phyloP scores from a whole-genome alignment of 2,888 invertebrate genomes.

The Aquatica leii region DNA sequence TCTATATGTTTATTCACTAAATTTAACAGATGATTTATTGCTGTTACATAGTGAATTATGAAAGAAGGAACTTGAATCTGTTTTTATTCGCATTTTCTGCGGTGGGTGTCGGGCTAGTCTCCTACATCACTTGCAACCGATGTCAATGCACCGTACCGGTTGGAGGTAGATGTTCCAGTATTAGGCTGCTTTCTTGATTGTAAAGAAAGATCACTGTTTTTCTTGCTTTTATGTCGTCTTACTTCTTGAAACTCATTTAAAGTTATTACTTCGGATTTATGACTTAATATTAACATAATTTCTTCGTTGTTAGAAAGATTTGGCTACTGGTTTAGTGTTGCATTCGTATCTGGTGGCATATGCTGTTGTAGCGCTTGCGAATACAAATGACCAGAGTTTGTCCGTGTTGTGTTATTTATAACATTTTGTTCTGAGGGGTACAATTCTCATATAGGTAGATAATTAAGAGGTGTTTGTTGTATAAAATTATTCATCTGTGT shows the following conservation, averaged over 20 bases:
- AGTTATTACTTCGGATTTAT: constrained; percentile 10
- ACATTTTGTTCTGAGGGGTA: constrained; percentile 9
- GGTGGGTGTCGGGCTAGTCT: constrained; percentile 1
- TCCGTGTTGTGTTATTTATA: neutral
- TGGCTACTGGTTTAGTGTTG: too few species aligned
- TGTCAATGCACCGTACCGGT: too few species aligned
- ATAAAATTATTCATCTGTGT: constrained; percentile 1
- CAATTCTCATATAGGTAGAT: too few species aligned
- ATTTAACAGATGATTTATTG: neutral
- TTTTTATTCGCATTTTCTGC: constrained; percentile 8
- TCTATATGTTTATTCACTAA: neutral
- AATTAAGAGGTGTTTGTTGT: constrained; percentile 10
- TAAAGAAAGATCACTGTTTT: constrained; percentile 8
- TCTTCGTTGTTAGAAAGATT: too few species aligned
- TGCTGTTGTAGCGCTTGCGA: too few species aligned
- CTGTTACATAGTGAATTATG: neutral
- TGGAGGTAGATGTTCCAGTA: constrained; percentile 10
- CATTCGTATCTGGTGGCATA: too few species aligned
- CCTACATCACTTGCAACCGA: neutral
- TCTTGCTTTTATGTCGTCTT: constrained; percentile 11
- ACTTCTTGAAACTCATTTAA: constrained; percentile 16
- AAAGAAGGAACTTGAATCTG: neutral
- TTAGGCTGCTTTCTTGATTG: constrained; percentile 7
- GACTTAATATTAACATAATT: constrained; percentile 9
- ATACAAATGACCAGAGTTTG: too few species aligned